Conservation (phyloP, 2,888 invertebrate species). For the Andrena fulva region DNA sequence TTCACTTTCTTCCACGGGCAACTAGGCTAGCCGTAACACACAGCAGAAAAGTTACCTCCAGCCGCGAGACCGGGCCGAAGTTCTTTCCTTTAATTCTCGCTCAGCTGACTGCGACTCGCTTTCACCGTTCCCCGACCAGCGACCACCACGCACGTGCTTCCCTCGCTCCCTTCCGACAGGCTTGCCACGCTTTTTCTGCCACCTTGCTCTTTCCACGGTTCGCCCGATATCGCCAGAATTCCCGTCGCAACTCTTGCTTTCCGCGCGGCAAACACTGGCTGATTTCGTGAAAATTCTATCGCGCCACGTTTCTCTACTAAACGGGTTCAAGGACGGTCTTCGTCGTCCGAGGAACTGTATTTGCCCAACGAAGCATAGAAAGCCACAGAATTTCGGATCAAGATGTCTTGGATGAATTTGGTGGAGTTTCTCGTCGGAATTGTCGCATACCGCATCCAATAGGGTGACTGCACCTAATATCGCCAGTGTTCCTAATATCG, state of each 20-base stretch:
- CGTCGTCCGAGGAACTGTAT: too few relatives aligned
- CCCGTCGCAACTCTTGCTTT: slow-evolving; percentile 1
- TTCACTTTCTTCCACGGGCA: slow-evolving; percentile 60
- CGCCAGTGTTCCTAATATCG: too few relatives aligned
- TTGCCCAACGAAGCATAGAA: too few relatives aligned
- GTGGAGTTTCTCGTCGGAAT: too few relatives aligned
- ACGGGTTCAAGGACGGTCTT: too few relatives aligned
- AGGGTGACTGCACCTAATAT: too few relatives aligned
- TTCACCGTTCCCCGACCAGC: slow-evolving; percentile 53
- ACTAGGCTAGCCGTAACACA: slow-evolving; percentile 67
- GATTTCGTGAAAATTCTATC: too few relatives aligned
- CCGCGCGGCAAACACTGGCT: too few relatives aligned
- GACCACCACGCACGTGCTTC: slow-evolving; percentile 38
- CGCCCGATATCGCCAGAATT: slow-evolving; percentile 12
- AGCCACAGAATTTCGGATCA: too few relatives aligned
- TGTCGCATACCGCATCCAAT: too few relatives aligned
- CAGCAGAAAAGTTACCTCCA: slow-evolving; percentile 62
- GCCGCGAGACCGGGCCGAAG: slow-evolving; percentile 48
- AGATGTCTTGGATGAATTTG: too few relatives aligned
- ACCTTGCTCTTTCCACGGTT: slow-evolving; percentile 6
- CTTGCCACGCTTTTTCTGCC: neutral
- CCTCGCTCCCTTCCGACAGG: slow-evolving; percentile 8
- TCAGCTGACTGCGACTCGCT: slow-evolving; percentile 69
- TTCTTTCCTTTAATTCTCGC: slow-evolving; percentile 65
- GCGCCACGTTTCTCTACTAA: too few relatives aligned